Percentiles rank a stretch among this genome's conserved stretches.
phyloP scores from a whole-genome alignment of 2,888 invertebrate genomes.

The Pycnomerus fuliginosus region DNA sequence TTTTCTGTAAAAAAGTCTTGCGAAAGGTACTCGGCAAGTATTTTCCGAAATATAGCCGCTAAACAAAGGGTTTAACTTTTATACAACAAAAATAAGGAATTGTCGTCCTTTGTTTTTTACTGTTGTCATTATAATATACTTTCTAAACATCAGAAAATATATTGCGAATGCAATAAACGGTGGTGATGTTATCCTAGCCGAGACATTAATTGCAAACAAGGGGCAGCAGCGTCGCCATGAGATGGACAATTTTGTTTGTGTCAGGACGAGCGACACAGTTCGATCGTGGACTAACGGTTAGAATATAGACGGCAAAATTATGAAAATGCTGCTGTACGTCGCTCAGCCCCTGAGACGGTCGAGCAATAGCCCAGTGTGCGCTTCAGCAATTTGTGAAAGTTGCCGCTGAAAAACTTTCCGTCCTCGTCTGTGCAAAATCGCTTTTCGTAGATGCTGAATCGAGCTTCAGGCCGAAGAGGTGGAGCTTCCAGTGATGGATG shows the following conservation, averaged over 20 bases:
- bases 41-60: no score
- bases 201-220: conserved; percentile 12
- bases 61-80: no score
- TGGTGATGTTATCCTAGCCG: no score
- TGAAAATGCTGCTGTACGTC: conserved; percentile 59
- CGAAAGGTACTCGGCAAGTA: no score
- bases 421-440: background rate
- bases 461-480: conserved; percentile 37
- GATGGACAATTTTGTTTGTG: conserved; percentile 49
- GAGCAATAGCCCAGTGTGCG: conserved; percentile 28
- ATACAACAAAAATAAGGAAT: no score
- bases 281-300: conserved; percentile 56
- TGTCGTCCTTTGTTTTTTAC: no score
- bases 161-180: no score
- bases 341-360: conserved; percentile 42
- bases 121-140: no score
- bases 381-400: conserved; percentile 27
- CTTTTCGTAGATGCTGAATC: conserved; percentile 7
- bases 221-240: conserved; percentile 20
- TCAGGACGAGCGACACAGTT: conserved; percentile 54
- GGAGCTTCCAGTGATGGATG: conserved; percentile 52
- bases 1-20: no score
- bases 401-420: conserved; percentile 5
- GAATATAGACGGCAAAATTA: conserved; percentile 64
- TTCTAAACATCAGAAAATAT: no score